Conservation (phyloP, 2,888 invertebrate genomes). For the Erebia palarica region DNA sequence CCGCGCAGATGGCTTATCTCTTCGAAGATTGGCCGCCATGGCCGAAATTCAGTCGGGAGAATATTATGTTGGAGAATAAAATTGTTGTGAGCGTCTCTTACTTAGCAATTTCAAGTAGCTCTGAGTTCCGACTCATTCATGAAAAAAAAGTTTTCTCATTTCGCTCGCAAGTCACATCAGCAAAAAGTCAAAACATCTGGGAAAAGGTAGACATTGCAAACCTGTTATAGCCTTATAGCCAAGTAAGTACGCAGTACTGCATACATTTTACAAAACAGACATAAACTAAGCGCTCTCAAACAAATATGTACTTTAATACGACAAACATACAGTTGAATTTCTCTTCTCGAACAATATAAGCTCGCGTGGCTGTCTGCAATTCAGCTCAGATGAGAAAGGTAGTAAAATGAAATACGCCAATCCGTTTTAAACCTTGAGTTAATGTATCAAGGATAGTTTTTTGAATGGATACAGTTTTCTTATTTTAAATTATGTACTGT, state of each 20-base stretch:
- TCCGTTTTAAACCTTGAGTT: slow-evolving; percentile 29
- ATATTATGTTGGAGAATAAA: slow-evolving; percentile 23
- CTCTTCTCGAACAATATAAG: slow-evolving; percentile 22
- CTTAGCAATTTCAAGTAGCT: slow-evolving; percentile 30
- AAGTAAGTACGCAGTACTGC: slow-evolving; percentile 20
- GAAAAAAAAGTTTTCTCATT: slow-evolving; percentile 38
- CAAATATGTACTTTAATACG: slow-evolving; percentile 15
- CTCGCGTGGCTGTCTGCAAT: slow-evolving; percentile 46
- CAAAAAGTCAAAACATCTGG: slow-evolving; percentile 43
- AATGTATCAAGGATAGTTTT: slow-evolving; percentile 21
- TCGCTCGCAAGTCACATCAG: slow-evolving; percentile 33
- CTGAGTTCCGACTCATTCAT: slow-evolving; percentile 33
- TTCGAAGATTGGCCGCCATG: no score
- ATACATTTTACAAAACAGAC: slow-evolving; percentile 17
- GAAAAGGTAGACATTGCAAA: slow-evolving; percentile 40
- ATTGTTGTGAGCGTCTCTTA: slow-evolving; percentile 8
- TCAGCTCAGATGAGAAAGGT: slow-evolving; percentile 27
- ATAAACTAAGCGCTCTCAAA: slow-evolving; percentile 8
- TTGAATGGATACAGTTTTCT: slow-evolving; percentile 22
- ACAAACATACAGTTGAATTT: slow-evolving; percentile 20
- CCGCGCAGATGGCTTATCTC: no score
- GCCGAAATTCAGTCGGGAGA: no score
- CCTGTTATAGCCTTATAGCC: slow-evolving; percentile 35
- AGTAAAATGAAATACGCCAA: slow-evolving; percentile 16
- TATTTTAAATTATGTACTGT: slow-evolving; percentile 51